phyloP scores from a whole-genome alignment of 2,113 vertebrate genomes.

The Caranx melampygus region DNA sequence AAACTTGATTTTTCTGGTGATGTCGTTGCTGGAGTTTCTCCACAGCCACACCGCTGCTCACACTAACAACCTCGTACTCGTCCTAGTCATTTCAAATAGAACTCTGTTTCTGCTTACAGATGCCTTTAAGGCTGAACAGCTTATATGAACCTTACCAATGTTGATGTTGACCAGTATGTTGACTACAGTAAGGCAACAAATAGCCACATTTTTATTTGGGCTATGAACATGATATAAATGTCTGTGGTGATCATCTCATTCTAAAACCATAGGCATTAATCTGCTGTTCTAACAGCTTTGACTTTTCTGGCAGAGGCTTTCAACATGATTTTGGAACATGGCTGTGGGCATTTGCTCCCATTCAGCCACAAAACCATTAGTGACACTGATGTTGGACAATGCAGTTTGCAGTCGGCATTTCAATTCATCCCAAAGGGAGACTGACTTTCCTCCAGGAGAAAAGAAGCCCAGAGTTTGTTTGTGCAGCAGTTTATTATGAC shows the following conservation, averaged over 20 bases:
- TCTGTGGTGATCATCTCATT: background rate
- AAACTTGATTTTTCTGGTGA: background rate
- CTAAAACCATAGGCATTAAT: background rate
- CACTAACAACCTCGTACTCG: background rate
- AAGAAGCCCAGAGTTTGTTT: no score
- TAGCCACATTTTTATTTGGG: no score
- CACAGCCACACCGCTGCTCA: background rate
- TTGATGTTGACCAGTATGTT: background rate
- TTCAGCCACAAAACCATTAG: background rate
- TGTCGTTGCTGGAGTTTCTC: background rate
- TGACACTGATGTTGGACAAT: background rate
- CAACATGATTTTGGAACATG: background rate
- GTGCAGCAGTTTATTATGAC: no score
- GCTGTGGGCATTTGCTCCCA: background rate
- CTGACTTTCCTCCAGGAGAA: no score
- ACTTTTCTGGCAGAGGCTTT: background rate
- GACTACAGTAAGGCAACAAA: no score
- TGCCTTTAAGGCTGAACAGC: background rate
- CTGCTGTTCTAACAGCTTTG: background rate
- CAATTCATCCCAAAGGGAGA: background rate
- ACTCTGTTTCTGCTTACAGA: no score
- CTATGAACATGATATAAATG: background rate
- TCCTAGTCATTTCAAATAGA: background rate
- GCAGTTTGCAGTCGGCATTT: background rate
- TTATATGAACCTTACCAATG: no score